Base-by-base conservation (phyloP, 64 coral and sea anemone species). In the Astreopora myriophthalma region DNA sequence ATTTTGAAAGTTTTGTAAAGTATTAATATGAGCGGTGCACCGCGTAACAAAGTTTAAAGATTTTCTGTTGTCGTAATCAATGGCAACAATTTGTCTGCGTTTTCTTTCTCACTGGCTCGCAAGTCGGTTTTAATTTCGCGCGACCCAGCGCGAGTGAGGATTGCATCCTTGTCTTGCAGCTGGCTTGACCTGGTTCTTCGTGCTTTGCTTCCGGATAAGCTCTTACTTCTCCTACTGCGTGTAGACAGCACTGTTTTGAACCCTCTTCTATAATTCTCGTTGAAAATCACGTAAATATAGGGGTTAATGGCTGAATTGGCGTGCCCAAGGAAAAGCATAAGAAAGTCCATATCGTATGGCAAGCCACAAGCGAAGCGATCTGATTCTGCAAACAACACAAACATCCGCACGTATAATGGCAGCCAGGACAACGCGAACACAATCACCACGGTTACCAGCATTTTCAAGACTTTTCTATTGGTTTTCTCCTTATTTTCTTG, bases 261-360 rank as follows among this genome's bases (percentile, higher is more conserved):
- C 10, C 90, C 90, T 66, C 73, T 92, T 29, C 90, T 82, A 16
- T 85, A 92, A 76, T 92, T 92, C 80, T 92, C 90, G 73, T 92
- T 92, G 52, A 92, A 92, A 86, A 92, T 86, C 14, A 92, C 90
- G 77, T 92, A 92, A 46, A 92, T 85, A 13, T 86, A 92, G 5
- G 90, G 90, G 42, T 92, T 92, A 3, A 92, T 20, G 8, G 90
- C 67, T 17, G 79, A 85, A 28, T 92, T 92, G 7, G 90, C 90
- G 57, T 92, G 90, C 1, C 90, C 90, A 2, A 92, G 35, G 40
- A 46, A 92, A 8, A 92, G 27, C 1, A 80, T 92, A 14, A 92
- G 71, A 67, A 92, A 92, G 27, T 92, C 90, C 20, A 92, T 71
- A 37, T 86, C 79, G 34, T 92, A 92, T 0, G 90, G 90, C 29